phyloP scores from a whole-genome alignment of 2,113 vertebrate genomes.

The Myrmecobius fasciatus region DNA sequence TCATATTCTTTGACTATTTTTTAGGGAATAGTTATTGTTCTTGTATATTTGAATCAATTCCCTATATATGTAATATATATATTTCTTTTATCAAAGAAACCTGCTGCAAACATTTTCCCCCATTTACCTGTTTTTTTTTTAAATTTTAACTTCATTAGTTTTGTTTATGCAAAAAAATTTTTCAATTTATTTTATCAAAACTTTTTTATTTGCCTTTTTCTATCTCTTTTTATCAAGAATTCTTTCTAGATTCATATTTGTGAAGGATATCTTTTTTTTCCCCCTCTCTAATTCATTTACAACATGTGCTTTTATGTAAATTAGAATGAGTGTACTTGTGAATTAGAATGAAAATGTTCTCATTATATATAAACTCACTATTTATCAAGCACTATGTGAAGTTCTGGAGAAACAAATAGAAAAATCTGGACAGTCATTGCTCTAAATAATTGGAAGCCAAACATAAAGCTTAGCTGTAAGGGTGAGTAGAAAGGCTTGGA shows the following conservation, averaged over 20 bases:
- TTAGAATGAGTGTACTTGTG: no score
- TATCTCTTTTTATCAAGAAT: background rate
- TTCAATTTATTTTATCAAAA: background rate
- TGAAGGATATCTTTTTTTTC: background rate
- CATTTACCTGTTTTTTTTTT: background rate
- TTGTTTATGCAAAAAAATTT: background rate
- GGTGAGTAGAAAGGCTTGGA: background rate
- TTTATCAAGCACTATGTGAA: background rate
- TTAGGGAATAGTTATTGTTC: background rate
- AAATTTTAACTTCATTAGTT: background rate
- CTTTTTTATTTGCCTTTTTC: background rate
- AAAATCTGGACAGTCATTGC: background rate
- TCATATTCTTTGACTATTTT: background rate
- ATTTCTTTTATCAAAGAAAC: background rate
- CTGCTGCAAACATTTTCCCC: background rate
- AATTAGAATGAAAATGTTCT: background rate
- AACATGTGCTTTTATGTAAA: background rate
- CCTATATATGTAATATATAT: background rate
- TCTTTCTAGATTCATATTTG: background rate
- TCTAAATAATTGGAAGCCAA: background rate
- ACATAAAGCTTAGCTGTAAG: background rate
- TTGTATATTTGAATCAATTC: background rate
- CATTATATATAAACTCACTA: background rate
- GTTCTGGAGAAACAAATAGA: background rate
- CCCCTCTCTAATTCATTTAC: background rate